Base-by-base conservation (phyloP, 2,113 vertebrate species). In the Prunella fulvescens region DNA sequence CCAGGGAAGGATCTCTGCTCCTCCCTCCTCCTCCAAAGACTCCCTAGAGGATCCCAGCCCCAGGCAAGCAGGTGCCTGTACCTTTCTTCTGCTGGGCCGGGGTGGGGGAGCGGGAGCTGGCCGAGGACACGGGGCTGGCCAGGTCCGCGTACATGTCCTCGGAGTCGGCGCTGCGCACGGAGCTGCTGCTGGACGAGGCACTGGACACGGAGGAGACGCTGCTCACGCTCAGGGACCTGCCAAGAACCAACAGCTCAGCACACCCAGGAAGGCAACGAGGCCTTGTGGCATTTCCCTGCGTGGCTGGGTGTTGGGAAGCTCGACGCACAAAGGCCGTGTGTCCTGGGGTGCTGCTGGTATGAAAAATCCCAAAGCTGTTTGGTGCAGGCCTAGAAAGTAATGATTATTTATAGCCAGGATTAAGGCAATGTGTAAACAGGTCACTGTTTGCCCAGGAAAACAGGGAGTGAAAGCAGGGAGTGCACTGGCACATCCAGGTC, bases 91-190 rank as follows among this genome's bases (percentile, higher is more conserved):
- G 96, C 76, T 99, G 99, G 5, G 98, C 98, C 3, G 98, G 99
- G 31, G 98, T 98, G 1, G 98, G 99, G 15, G 99, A 99, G 19
- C 88, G 98, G 31, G 99, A 99, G 96, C 99, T 99, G 95, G 99
- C 99, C 0, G 99, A 99, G 57, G 99, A 99, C 57, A 99, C 99
- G 0, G 99, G 99, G 78, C 99, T 99, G 92, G 99, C 99, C 93
- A 99, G 97, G 87, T 99, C 99, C 0, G 99, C 99, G 2, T 99
- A 99, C 99, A 99, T 99, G 98, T 99, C 99, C 9, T 99, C 99
- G 0, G 99, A 99, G 97, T 99, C 99, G 0, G 99, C 99, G 10
- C 99, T 99, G 85, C 98, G 98, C 22, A 98, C 98, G 0, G 99
- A 99, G 97, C 99, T 99, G 97, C 99, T 99, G 97, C 99, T 99